Evolutionary conservation across 1,140 invertebrate species (phyloP), one percentile per base, ranked within the genome.

Genomic region (Drosophila funebris): DNA sequence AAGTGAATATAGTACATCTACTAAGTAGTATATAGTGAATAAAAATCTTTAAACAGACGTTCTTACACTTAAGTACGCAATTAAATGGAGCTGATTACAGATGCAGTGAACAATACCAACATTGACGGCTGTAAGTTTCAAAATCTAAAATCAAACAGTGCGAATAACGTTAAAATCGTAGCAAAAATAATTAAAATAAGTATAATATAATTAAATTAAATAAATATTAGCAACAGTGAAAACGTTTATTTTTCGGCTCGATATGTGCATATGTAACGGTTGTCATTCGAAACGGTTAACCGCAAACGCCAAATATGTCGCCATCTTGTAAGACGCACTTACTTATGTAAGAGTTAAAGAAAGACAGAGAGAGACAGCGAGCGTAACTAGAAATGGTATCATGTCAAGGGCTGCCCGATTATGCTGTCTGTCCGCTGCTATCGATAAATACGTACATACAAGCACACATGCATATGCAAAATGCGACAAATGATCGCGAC

Each of bases 111-210:
- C 66, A 79, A 56, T 41, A n/a, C 62, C 5, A 58, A 62, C 64
- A 20, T 36, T 5, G 57, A 83, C 44, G 71, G 24, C 24, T 67
- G 83, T 87, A 87, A 87, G 83, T 87, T 63, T 53, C 4, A 14
- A 43, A 44, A 52, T 18, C 4, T 2, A 41, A 41, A 5, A 6
- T 7, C 1, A 6, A 18, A 41, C 16, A 16, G 39, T 41, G 39
- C 1, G 8, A 41, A 16, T 18, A 18, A 36, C 4, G 31, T n/a
- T 11, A 36, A 11, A 5, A 27, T 27, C 24, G 4, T 27, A 27
- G 24, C 24, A 27, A 6, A n/a, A n/a, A n/a, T n/a, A n/a, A n/a
- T n/a, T n/a, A n/a, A n/a, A n/a, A n/a, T 4, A 3, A 27, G n/a
- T 8, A 14, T 7, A 16, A 16, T 7, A 7, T 4, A 41, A 41